Percentiles rank a stretch among this genome's conserved stretches.
Evolutionary conservation across 2,113 vertebrate species (phyloP).

Genomic region (Pseudonaja textilis): DNA sequence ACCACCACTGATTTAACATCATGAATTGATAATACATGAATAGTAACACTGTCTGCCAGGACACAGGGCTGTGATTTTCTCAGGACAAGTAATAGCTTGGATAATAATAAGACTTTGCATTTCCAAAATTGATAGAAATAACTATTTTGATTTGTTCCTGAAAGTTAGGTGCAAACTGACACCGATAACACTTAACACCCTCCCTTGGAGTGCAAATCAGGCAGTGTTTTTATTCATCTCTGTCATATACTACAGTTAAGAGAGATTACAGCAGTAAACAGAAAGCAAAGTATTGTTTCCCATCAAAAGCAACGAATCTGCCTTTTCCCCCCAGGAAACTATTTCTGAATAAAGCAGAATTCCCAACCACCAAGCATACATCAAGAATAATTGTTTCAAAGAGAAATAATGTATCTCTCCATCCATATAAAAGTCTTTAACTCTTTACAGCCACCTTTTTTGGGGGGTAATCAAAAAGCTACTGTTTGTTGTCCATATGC

Average conservation of each 20-base stretch:
- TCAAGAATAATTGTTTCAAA: background rate
- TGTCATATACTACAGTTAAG: background rate
- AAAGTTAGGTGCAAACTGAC: background rate
- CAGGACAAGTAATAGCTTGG: background rate
- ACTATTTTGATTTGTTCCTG: background rate
- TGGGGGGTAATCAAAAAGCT: background rate
- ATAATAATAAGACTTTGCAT: background rate
- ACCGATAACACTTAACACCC: background rate
- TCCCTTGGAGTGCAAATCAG: background rate
- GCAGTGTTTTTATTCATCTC: background rate
- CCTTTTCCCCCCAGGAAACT: background rate
- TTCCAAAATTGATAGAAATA: background rate
- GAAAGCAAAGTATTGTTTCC: background rate
- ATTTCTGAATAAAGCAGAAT: background rate
- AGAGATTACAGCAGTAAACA: background rate
- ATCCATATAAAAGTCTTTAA: background rate
- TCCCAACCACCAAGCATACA: background rate
- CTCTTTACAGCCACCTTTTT: background rate
- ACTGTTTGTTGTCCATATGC: background rate
- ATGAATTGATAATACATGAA: background rate
- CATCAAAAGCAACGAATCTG: background rate
- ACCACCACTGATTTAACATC: too few species aligned
- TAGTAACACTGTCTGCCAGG: background rate
- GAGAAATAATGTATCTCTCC: background rate
- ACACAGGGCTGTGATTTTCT: background rate